Evolutionary conservation across 1,140 invertebrate species (phyloP), one percentile per base, ranked within the genome.

Genomic region (Caenorhabditis remanei): DNA sequence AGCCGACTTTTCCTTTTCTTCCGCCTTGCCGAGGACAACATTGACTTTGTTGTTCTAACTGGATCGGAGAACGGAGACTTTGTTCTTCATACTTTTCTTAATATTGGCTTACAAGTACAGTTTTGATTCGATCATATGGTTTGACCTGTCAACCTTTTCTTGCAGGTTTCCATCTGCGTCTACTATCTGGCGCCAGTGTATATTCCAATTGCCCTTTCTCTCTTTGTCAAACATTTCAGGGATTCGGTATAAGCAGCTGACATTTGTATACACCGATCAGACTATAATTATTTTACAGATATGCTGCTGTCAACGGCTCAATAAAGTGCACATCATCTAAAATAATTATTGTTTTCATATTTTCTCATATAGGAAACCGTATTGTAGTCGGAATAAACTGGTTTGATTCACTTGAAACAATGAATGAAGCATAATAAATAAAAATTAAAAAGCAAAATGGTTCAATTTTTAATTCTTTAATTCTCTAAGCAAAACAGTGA

Each of bases 141-240:
- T 79, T 79, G 71, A 79, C 71, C 71, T 24, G 46, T 79, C 46
- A 53, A n/a, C 21, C n/a, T 41, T 1, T 11, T 48, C 16, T 71
- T 71, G 16, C 71, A 79, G 71, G 71, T 79, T 79, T 79, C 71
- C 71, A 79, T 79, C 71, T 79, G 43, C 71, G 71, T 79, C 71
- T 79, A 79, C 46, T 50, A 79, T 41, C n/a, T 79, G 14, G 43
- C 71, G 71, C 71, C 71, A 13, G 71, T 79, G 11, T 79, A 79
- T 79, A 79, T 79, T 79, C 71, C 71, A 14, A 48, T 79, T 16
- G 71, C 71, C 71, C 71, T 79, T 7, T 50, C 71, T 21, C 21
- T 79, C 71, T 79, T 79, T 19, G 71, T 79, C 71, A 79, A 79
- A 79, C 71, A 79, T 79, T 79, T 79, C 71, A 79, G 71, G 71